Percentiles rank a stretch among this genome's conserved stretches.
Conservation (phyloP, 2,888 invertebrate species). For the Phaedon cochleariae region DNA sequence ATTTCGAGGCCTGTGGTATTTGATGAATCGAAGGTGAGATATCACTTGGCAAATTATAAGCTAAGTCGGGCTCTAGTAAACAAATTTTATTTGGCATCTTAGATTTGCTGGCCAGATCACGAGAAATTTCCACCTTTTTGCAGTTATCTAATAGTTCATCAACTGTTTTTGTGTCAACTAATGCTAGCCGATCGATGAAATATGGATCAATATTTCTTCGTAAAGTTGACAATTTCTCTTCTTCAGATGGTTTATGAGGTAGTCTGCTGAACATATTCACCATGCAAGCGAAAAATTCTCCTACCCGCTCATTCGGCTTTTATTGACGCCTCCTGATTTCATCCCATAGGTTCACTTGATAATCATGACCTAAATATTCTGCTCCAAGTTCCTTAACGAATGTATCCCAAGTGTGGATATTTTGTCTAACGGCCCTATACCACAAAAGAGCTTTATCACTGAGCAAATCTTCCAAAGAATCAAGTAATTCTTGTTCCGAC, state of each 20-base stretch:
- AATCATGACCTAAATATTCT: constrained; percentile 4
- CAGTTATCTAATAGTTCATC: not conserved
- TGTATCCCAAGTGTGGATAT: not conserved
- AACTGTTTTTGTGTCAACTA: not conserved
- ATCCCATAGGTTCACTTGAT: constrained; percentile 5
- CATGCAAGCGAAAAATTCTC: constrained; percentile 13
- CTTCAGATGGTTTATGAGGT: not conserved
- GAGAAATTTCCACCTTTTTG: not conserved
- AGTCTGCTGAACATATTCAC: constrained; percentile 9
- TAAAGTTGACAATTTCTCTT: constrained; percentile 8
- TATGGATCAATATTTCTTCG: not conserved
- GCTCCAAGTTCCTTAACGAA: not conserved
- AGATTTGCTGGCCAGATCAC: constrained; percentile 1
- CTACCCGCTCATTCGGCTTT: not conserved
- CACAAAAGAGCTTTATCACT: constrained; percentile 3
- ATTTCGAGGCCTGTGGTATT: not conserved
- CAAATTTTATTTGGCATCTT: constrained; percentile 1
- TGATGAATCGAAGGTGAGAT: not conserved
- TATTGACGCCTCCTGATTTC: not conserved
- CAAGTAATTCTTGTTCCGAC: not conserved
- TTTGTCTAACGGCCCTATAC: no score
- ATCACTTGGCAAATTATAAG: not conserved
- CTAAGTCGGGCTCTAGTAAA: not conserved
- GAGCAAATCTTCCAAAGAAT: constrained; percentile 5
- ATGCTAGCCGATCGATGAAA: constrained; percentile 7